A percentile compares a stretch with the other conserved stretches of the same genome.
These are phyloP conservation scores for Lepidonotus clava DNA, from an alignment of 2,888 invertebrate species.

Conservation along the genomic window DNA sequence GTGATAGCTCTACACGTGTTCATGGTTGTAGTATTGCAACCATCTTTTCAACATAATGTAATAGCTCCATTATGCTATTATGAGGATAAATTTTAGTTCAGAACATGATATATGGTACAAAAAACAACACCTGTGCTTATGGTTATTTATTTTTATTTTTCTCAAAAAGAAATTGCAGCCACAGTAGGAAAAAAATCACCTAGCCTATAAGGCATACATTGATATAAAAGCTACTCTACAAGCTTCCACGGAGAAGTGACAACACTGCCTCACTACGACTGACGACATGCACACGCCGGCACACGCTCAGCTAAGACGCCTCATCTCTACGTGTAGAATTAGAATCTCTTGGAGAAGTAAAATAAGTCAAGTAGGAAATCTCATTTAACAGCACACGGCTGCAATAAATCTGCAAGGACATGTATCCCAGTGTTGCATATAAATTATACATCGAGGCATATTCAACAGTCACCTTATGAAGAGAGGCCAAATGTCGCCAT, in stretches of 20 bases:
- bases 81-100: too few species aligned
- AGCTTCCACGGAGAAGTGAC: slow-evolving; percentile 38
- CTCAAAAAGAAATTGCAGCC: slow-evolving; percentile 47
- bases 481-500: too few species aligned
- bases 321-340: neutral
- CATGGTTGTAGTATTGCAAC: too few species aligned
- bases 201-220: slow-evolving; percentile 48
- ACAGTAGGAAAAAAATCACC: slow-evolving; percentile 43
- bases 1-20: too few species aligned
- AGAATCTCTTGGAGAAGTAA: slow-evolving; percentile 5
- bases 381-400: neutral
- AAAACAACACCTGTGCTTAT: neutral
- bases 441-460: neutral
- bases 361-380: neutral
- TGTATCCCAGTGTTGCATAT: neutral
- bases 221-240: slow-evolving; percentile 52
- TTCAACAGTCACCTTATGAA: slow-evolving; percentile 7
- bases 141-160: neutral
- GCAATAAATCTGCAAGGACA: slow-evolving; percentile 9
- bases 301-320: neutral
- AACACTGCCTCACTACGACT: slow-evolving; percentile 8
- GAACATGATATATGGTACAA: too few species aligned
- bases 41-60: too few species aligned
- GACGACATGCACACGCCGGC: neutral
- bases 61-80: too few species aligned